phyloP scores from a whole-genome alignment of 2,888 invertebrate species.

The Zygothrica quintamaculata region DNA sequence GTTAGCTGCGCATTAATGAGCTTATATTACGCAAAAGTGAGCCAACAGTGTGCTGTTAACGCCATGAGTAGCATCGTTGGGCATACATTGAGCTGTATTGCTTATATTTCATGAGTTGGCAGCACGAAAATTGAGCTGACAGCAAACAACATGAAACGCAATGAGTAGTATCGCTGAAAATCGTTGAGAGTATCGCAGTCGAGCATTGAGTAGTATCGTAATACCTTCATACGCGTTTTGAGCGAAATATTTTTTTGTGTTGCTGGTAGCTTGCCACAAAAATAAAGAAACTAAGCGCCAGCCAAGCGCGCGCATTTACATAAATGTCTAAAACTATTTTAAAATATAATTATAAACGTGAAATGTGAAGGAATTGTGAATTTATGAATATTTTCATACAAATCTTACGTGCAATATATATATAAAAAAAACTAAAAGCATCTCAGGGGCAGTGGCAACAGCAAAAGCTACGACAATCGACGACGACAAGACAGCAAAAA shows the following conservation, averaged over 20 bases:
- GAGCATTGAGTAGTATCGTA: constrained; percentile 49
- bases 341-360: constrained; percentile 7
- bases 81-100: not conserved
- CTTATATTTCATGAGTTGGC: constrained; percentile 4
- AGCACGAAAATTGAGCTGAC: not conserved
- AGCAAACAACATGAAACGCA: constrained; percentile 5
- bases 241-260: constrained; percentile 49
- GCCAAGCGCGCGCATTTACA: constrained; percentile 47
- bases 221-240: constrained; percentile 55
- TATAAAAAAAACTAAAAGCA: constrained; percentile 6
- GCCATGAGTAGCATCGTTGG: constrained; percentile 3
- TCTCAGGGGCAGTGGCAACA: constrained; percentile 24
- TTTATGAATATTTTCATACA: constrained; percentile 33
- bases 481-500: not conserved
- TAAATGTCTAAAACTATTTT: constrained; percentile 19
- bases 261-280: constrained; percentile 39
- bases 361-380: constrained; percentile 5
- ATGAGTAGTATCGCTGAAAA: constrained; percentile 34
- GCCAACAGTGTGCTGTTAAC: not conserved
- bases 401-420: constrained; percentile 28
- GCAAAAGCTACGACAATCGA: constrained; percentile 14
- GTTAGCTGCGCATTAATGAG: constrained; percentile 4
- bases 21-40: not conserved
- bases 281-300: constrained; percentile 19
- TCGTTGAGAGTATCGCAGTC: constrained; percentile 45